Conservation (phyloP, 2,888 invertebrate species). For the Aphidoletes aphidimyza region DNA sequence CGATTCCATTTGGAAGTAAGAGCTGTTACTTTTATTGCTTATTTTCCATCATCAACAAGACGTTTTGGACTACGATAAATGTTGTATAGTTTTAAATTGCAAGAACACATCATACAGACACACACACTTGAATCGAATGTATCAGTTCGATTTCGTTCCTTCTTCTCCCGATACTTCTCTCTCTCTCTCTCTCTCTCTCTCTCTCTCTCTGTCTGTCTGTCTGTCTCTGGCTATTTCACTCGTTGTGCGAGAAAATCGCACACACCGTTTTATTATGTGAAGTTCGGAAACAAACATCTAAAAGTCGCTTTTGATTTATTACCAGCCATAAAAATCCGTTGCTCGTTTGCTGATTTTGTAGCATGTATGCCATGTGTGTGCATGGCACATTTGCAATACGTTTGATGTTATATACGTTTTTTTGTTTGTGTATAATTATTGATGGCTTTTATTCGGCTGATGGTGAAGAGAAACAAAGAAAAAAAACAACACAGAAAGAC, state of each 20-base stretch:
- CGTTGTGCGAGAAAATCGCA: not conserved
- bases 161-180: not conserved
- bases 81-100: no score
- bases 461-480: not conserved
- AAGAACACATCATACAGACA: no score
- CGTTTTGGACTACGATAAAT: not conserved
- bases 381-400: slow-evolving; percentile 8
- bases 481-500: not conserved
- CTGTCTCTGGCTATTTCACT: not conserved
- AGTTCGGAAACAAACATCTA: slow-evolving; percentile 12
- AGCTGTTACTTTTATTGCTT: slow-evolving; percentile 30
- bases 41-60: not conserved
- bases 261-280: slow-evolving; percentile 13
- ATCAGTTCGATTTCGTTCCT: no score
- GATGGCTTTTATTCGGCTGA: not conserved
- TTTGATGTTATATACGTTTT: slow-evolving; percentile 37
- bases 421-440: slow-evolving; percentile 37
- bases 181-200: not conserved
- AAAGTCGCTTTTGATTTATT: slow-evolving; percentile 41
- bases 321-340: slow-evolving; percentile 36
- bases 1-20: no score
- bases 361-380: no score
- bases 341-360: not conserved
- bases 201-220: not conserved
- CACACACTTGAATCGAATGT: no score